These are phyloP conservation scores for Stichopus chloronotus DNA, from an alignment of 35 echinoderm and acorn worm genomes.

Conservation along the genomic window DNA sequence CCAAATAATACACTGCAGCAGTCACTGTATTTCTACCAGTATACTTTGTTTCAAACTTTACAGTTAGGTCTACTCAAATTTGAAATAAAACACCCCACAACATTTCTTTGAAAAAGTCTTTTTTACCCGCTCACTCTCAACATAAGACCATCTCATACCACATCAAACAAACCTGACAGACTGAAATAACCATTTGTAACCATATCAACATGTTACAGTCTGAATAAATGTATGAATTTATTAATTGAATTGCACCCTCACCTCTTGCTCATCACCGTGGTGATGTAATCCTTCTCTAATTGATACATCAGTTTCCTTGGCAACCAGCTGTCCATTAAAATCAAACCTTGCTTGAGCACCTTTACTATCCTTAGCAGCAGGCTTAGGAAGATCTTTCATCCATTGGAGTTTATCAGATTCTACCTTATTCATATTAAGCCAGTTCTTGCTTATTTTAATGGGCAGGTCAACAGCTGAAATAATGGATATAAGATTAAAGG, in stretches of 20 bases:
- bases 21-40: no score
- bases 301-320: conserved; percentile 79
- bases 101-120: no score
- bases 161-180: no score
- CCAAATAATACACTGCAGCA: no score
- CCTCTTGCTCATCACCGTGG: conserved; percentile 98
- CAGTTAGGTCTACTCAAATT: no score
- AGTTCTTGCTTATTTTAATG: conserved; percentile 72
- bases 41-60: no score
- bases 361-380: conserved; percentile 73
- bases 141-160: no score
- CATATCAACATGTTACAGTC: no score
- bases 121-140: no score
- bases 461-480: conserved; percentile 18
- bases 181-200: no score
- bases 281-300: conserved; percentile 92
- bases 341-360: conserved; percentile 92
- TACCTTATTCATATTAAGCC: conserved; percentile 89
- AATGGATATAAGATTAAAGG: background rate
- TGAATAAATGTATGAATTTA: no score
- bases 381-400: conserved; percentile 96
- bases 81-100: no score
- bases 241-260: conserved; percentile 12
- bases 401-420: conserved; percentile 90
- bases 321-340: conserved; percentile 86